Base-by-base conservation (phyloP, 1,140 invertebrate species). In the Lithobius niger region DNA sequence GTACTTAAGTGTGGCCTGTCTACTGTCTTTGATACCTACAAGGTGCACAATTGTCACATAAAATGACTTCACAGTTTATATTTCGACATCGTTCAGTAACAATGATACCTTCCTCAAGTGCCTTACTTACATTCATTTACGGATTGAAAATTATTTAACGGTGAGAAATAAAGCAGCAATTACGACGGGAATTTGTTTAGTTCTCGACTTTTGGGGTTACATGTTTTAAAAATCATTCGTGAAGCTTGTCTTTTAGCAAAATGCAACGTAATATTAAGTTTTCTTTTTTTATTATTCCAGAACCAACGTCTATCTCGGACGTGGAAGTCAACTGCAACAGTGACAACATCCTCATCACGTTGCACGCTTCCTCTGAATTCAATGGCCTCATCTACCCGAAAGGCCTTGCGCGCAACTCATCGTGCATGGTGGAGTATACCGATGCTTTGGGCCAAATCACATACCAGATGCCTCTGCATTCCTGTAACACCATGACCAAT, bases 401-500 rank as follows among this genome's bases (percentile, higher is more conserved):
- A 64, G 90, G 89, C 1, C 72, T 95, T 56, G 87, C 87, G 59
- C 91, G 90, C 69, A 92, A 92, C 69, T 89, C 87, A 27, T 80
- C 84, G 25, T 95, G 89, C 65, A 77, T 94, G 62, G 77, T 81
- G 43, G 87, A 92, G 69, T 90, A 84, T 73, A 75, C 77, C 56
- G 74, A 76, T 60, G 73, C 75, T 1, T 60, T 52, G 27, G 77
- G 79, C 16, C 82, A 86, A 19, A 76, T 94, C 57, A 79, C 80
- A 36, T 95, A 95, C 74, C 81, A 77, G 45, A 72, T 95, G 52
- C 89, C 89, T 3, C 75, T 95, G 22, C 78, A 86, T 56, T 86
- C 86, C 18, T 94, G 90, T 74, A 94, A 93, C 69, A 94, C 90
- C 42, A 94, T 94, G 90, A 88, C 86, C 60, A 83, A 81, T 54